A percentile compares a stretch with the other conserved stretches of the same genome.
These are phyloP conservation scores for Batillaria attramentaria DNA, from an alignment of 1,140 invertebrate genomes.

Conservation along the genomic window DNA sequence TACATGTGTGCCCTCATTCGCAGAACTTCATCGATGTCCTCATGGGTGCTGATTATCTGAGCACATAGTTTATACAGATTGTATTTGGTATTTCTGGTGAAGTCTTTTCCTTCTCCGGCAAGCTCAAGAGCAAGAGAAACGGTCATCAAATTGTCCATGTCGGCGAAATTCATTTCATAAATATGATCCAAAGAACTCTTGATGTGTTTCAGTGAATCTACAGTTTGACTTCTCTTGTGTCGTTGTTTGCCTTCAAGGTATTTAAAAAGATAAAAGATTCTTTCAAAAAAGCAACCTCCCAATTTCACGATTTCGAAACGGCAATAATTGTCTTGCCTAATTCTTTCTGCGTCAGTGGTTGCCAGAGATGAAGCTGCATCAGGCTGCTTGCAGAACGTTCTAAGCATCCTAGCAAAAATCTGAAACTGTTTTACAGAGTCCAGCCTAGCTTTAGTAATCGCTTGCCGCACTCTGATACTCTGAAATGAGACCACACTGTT, in stretches of 20 bases:
- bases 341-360: neutral
- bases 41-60: neutral
- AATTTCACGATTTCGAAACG: constrained; percentile 1
- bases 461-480: neutral
- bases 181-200: neutral
- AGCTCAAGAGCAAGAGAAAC: neutral
- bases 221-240: too few relatives aligned
- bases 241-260: neutral
- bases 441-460: neutral
- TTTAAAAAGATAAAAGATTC: neutral
- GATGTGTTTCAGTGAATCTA: too few relatives aligned
- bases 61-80: neutral
- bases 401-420: neutral
- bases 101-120: neutral
- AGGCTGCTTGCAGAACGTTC: neutral
- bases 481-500: neutral
- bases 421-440: neutral
- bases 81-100: neutral
- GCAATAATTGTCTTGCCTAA: neutral
- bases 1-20: neutral
- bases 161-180: neutral
- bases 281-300: constrained; percentile 10
- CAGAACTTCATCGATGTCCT: neutral
- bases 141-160: constrained; percentile 14
- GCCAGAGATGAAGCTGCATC: neutral